Conservation (phyloP, 2,113 vertebrate genomes). For the Circaetus gallicus region DNA sequence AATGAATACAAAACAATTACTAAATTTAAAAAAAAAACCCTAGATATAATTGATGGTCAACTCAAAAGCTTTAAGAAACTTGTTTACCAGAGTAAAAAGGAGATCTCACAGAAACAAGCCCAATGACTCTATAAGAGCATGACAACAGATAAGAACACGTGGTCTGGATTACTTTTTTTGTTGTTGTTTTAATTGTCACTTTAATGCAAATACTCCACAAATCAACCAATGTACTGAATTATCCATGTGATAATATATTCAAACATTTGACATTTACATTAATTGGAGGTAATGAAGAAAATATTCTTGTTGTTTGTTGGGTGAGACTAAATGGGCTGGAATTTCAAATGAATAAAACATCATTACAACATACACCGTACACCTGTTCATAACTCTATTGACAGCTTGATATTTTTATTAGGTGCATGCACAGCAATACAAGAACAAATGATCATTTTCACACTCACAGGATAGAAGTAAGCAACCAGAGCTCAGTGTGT, state of each 20-base stretch:
- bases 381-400: conserved; percentile 73
- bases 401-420: conserved; percentile 76
- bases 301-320: conserved; percentile 76
- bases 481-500: conserved; percentile 16
- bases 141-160: conserved; percentile 3
- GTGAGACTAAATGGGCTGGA: conserved; percentile 74
- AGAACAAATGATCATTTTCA: conserved; percentile 55
- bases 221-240: conserved; percentile 67
- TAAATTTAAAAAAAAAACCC: background rate
- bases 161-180: conserved; percentile 19
- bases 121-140: conserved; percentile 19
- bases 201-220: conserved; percentile 69
- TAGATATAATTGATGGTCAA: background rate
- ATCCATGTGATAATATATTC: conserved; percentile 72
- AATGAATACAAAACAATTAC: background rate
- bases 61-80: background rate
- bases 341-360: conserved; percentile 80
- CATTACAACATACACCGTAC: conserved; percentile 64
- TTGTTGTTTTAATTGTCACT: conserved; percentile 55
- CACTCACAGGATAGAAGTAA: conserved; percentile 45
- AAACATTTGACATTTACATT: conserved; percentile 81
- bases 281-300: conserved; percentile 81
- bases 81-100: conserved; percentile 20
- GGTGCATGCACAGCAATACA: conserved; percentile 17
- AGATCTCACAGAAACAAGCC: background rate